phyloP scores from a whole-genome alignment of 1,140 invertebrate species.

The Epicauta chinensis region DNA sequence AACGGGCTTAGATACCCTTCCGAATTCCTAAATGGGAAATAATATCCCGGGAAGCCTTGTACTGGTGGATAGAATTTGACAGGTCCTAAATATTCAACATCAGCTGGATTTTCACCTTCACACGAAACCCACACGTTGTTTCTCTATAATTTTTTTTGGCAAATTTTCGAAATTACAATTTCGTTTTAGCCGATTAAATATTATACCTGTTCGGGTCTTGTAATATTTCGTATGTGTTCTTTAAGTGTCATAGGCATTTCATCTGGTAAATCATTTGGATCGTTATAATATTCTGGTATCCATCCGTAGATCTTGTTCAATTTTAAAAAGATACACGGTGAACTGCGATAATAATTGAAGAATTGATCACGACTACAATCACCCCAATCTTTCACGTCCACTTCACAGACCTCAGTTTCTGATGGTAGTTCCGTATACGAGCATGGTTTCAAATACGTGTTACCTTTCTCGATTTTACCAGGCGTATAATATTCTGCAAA shows the following conservation, averaged over 20 bases:
- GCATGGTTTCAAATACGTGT: conserved; percentile 52
- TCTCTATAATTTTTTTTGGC: conserved; percentile 44
- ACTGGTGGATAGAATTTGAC: conserved; percentile 62
- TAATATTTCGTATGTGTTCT: conserved; percentile 50
- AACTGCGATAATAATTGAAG: conserved; percentile 68
- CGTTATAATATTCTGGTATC: conserved; percentile 38
- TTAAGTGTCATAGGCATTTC: conserved; percentile 52
- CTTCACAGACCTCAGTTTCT: conserved; percentile 53
- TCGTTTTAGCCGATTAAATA: neutral
- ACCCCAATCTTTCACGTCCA: conserved; percentile 55
- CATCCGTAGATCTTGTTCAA: conserved; percentile 53
- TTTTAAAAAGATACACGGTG: conserved; percentile 60
- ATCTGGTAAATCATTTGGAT: conserved; percentile 31
- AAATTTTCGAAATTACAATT: neutral
- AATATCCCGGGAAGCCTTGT: conserved; percentile 74
- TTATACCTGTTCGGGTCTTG: conserved; percentile 26
- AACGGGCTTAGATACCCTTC: conserved; percentile 82
- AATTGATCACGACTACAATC: conserved; percentile 64
- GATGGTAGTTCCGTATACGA: conserved; percentile 49
- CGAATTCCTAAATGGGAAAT: conserved; percentile 73
- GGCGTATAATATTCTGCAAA: conserved; percentile 52
- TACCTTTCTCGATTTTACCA: conserved; percentile 49
- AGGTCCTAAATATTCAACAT: conserved; percentile 80
- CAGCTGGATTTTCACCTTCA: conserved; percentile 82
- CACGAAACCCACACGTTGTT: conserved; percentile 84